Base-by-base conservation (phyloP, 2,888 invertebrate genomes). In the Hirtodrosophila trivittata region DNA sequence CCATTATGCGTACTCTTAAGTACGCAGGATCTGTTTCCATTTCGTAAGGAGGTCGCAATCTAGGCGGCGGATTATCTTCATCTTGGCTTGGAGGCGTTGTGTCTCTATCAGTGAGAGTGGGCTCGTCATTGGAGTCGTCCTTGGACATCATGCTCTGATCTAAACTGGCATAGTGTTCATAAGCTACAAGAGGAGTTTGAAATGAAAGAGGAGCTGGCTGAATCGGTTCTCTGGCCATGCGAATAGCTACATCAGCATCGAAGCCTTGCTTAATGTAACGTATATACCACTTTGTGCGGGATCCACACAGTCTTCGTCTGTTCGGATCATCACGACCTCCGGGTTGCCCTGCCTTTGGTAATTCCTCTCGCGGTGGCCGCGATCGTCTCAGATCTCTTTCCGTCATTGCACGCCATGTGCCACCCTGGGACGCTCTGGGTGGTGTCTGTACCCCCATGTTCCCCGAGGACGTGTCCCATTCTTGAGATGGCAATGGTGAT, bases 231-330 rank as follows among this genome's bases (percentile, higher is more conserved):
- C 0, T 41, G 10, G 62, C 62, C 69, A 70, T 70, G 18, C 7
- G 9, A 0, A 45, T 1, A 7, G 69, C 62, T 13, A 55, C 56
- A 0, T 33, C 38, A 0, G 37, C 6, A 0, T 28, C 6, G 6
- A 45, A 60, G 0, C 69, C 73, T 1, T 25, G 33, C 1, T 16
- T 6, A 0, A 37, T 42, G 30, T 69, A 72, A 0, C 73, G 67
- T 9, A 33, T 10, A 18, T 47, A 72, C 55, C 60, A 60, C 10
- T 66, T 72, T 8, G 12, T 39, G 0, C 68, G 67, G 0, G 67
- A 42, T 1, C 47, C 60, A 10, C 67, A 25, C 3, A 69, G 32
- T 0, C 3, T 5, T 7, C 7, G 13, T 0, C 25, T 25, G 1
- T 49, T 39, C 1, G 41, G 28, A 25, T 58, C 38, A 12, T 35